Evolutionary conservation across 2,888 invertebrate species (phyloP), one percentile per base, ranked within the genome.

Genomic region (Carabus problematicus): DNA sequence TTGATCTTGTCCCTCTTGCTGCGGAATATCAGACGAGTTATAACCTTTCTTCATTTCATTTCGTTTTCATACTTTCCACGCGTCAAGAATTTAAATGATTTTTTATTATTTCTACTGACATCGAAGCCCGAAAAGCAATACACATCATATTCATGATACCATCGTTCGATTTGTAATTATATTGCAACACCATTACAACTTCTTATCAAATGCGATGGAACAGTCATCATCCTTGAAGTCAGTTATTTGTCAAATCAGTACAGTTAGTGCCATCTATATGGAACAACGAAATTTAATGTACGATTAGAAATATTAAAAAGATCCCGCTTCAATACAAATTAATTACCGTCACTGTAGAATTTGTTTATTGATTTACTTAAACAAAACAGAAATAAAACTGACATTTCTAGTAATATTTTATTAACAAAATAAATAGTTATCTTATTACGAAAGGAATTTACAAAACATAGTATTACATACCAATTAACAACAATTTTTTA

Each of bases 31-130:
- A 76, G 82, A 79, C 75, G 82, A 79, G 80, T 82, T 85, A 76
- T 83, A 84, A 75, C 79, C 79, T 79, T 84, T 86, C 83, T 84
- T 86, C 86, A 86, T 84, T 77, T 83, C 82, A 81, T 81, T 80
- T 84, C 84, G 85, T 84, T 77, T 79, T 82, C 75, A 75, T 78
- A 73, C 76, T 77, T 77, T 79, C 75, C 77, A 77, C 79, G 79
- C 67, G 82, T 82, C 82, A 82, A 81, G 82, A 82, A 79, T 82
- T 81, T 75, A 79, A 77, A 67, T 77, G 77, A 75, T 75, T 77
- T 75, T 77, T 76, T 73, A 72, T 77, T 74, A 76, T 75, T 75
- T 73, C 75, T 68, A 74, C 75, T 63, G 73, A 75, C 75, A 77
- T 74, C 76, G 75, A 74, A 75, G 72, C 75, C 74, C 76, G 74